Evolutionary conservation across 1,140 invertebrate species (phyloP).

Genomic region (Amphibalanus amphitrite): DNA sequence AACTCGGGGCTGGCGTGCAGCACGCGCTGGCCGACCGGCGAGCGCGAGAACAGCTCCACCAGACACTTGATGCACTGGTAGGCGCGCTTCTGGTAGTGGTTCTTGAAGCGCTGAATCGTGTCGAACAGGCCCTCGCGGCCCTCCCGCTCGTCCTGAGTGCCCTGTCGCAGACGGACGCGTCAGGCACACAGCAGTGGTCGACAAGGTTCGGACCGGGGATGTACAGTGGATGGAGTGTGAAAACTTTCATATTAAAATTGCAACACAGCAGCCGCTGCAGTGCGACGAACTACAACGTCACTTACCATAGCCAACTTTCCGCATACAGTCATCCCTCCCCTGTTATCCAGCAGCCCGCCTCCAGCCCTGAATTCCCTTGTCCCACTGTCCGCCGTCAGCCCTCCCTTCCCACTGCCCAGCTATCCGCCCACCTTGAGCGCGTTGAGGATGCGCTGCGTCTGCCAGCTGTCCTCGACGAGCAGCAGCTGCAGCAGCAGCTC

Average conservation of each 20-base stretch:
- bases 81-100: constrained; percentile 86
- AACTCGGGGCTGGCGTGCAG: constrained; percentile 27
- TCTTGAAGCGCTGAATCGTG: constrained; percentile 76
- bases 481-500: constrained; percentile 74
- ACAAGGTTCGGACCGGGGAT: too few relatives aligned
- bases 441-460: constrained; percentile 76
- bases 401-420: background rate
- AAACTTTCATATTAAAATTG: too few relatives aligned
- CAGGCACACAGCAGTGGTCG: too few relatives aligned
- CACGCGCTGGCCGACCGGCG: constrained; percentile 32
- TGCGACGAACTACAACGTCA: too few relatives aligned
- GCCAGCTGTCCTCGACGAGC: constrained; percentile 87
- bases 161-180: constrained; percentile 18
- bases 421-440: constrained; percentile 52
- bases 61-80: constrained; percentile 95
- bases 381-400: too few relatives aligned
- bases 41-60: constrained; percentile 73
- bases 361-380: too few relatives aligned
- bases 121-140: constrained; percentile 84
- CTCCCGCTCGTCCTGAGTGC: constrained; percentile 75
- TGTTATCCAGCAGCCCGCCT: too few relatives aligned
- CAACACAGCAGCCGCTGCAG: too few relatives aligned
- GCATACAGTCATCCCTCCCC: too few relatives aligned
- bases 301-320: too few relatives aligned
- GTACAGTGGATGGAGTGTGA: too few relatives aligned